A percentile compares a stretch with the other conserved stretches of the same genome.
phyloP scores from a whole-genome alignment of 2,797 vertebrate species.

The Mormyrops boulengeri region DNA sequence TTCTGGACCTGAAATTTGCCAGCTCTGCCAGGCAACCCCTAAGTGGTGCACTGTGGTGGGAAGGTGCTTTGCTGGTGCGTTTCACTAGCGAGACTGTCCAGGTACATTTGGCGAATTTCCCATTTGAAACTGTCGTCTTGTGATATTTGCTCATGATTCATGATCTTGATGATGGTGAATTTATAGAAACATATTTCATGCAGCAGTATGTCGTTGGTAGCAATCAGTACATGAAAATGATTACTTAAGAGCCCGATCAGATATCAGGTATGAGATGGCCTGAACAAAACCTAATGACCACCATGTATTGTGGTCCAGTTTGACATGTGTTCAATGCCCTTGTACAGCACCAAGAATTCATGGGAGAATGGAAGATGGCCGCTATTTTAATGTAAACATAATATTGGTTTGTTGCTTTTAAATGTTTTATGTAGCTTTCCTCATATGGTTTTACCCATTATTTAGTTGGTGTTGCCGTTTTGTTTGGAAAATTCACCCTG shows the following conservation, averaged over 20 bases:
- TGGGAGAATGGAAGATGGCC: background rate
- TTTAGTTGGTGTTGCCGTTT: background rate
- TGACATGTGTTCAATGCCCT: background rate
- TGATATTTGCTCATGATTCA: background rate
- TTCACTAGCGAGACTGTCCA: background rate
- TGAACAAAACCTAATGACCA: background rate
- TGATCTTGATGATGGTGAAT: background rate
- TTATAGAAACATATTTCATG: background rate
- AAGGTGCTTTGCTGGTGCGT: background rate
- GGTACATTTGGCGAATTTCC: background rate
- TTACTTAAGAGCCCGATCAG: background rate
- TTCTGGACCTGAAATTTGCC: no score
- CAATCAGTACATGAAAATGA: background rate
- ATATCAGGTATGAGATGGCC: background rate
- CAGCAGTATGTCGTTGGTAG: background rate
- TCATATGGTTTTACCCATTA: background rate
- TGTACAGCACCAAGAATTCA: background rate
- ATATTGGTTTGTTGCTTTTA: background rate
- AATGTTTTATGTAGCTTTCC: background rate
- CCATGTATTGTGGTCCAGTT: background rate
- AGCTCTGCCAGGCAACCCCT: no score
- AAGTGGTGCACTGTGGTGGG: background rate
- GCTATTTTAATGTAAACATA: background rate
- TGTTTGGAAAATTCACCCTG: background rate
- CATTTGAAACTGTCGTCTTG: background rate